phyloP scores from a whole-genome alignment of 2,888 invertebrate genomes.

The Rosalia funebris region DNA sequence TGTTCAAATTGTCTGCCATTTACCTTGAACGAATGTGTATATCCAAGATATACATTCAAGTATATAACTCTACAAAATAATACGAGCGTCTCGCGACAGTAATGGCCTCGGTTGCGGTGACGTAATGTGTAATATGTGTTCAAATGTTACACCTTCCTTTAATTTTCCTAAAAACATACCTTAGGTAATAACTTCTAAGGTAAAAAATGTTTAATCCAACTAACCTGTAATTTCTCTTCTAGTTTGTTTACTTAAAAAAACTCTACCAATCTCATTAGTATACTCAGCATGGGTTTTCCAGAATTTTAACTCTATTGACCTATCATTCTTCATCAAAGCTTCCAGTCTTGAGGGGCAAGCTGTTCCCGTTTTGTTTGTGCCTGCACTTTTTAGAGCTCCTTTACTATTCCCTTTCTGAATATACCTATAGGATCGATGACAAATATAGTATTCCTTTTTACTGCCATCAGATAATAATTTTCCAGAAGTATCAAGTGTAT shows the following conservation, averaged over 20 bases:
- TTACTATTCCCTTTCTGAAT: no score
- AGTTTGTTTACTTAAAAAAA: background rate
- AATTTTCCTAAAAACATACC: no score
- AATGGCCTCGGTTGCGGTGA: no score
- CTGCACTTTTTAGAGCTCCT: background rate
- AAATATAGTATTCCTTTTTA: background rate
- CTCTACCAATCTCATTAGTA: no score
- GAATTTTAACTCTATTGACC: background rate
- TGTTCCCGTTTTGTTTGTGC: slow-evolving; percentile 12
- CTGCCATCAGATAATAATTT: background rate
- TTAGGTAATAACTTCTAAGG: background rate
- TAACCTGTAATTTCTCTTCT: background rate
- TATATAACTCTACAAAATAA: no score
- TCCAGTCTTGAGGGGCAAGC: slow-evolving; percentile 17
- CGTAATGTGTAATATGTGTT: background rate
- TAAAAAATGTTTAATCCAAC: background rate
- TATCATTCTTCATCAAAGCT: background rate
- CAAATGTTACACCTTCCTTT: background rate
- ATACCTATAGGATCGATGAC: slow-evolving; percentile 6
- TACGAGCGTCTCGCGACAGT: no score
- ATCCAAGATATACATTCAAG: no score
- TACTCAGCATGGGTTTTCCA: background rate
- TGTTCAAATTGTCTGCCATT: no score
- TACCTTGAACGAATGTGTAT: no score
- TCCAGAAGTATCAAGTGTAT: background rate